Conservation (phyloP, 2,797 vertebrate genomes). For the Garrulus glandarius region DNA sequence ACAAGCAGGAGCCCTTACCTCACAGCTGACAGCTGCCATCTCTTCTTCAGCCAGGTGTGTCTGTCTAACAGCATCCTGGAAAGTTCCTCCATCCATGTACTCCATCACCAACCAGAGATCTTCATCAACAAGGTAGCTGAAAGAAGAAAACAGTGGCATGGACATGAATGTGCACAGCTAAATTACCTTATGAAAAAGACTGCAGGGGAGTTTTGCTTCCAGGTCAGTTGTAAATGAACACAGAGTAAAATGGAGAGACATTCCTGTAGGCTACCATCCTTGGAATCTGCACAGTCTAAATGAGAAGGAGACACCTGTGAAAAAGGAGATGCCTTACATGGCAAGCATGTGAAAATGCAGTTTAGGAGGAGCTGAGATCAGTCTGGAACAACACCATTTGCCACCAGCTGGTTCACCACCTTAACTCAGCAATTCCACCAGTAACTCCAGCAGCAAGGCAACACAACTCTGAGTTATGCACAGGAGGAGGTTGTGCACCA, state of each 20-base stretch:
- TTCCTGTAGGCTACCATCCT: neutral
- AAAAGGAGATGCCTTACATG: neutral
- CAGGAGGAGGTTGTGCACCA: neutral
- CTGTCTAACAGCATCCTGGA: slow-evolving; percentile 93
- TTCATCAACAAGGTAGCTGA: slow-evolving; percentile 91
- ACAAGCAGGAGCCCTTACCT: slow-evolving; percentile 74
- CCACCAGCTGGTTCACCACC: neutral
- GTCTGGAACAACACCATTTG: neutral
- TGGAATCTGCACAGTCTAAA: neutral
- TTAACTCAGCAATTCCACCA: neutral
- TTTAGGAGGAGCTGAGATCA: neutral
- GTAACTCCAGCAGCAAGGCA: neutral
- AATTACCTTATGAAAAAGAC: neutral
- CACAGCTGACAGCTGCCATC: slow-evolving; percentile 93
- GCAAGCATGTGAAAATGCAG: neutral
- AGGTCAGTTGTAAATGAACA: neutral
- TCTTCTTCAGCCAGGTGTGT: slow-evolving; percentile 96
- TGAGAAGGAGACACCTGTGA: neutral
- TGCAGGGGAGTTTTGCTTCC: neutral
- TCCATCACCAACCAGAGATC: slow-evolving; percentile 97
- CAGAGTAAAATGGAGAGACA: neutral
- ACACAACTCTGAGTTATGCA: neutral
- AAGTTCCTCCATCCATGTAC: slow-evolving; percentile 91
- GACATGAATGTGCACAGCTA: neutral
- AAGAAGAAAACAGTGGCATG: neutral